phyloP scores from a whole-genome alignment of 2,888 invertebrate genomes.

The Hyposoter didymator region DNA sequence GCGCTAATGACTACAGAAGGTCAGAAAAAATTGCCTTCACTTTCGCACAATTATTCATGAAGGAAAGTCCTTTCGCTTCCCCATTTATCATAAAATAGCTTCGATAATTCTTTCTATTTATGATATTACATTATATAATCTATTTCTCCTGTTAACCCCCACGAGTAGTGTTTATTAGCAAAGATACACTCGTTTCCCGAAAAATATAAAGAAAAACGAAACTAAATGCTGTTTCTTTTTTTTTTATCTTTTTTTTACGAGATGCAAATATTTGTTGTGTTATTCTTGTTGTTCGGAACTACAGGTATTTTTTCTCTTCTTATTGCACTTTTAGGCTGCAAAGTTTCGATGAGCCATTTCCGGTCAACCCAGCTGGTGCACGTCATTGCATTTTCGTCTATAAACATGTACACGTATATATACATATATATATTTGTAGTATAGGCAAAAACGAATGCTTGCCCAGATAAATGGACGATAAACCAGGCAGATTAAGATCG shows the following conservation, averaged over 20 bases:
- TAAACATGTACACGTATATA: conserved; percentile 2
- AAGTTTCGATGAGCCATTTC: conserved; percentile 72
- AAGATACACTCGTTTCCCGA: background rate
- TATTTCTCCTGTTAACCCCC: background rate
- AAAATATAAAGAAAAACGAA: background rate
- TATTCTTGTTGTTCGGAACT: background rate
- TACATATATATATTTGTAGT: conserved; percentile 2
- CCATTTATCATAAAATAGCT: background rate
- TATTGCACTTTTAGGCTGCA: conserved; percentile 82
- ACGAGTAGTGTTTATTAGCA: background rate
- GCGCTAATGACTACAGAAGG: conserved; percentile 42
- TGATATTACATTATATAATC: background rate
- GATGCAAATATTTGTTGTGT: background rate
- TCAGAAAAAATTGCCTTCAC: conserved; percentile 23
- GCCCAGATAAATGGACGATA: conserved; percentile 84
- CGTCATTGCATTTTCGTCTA: conserved; percentile 76
- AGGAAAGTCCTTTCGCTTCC: background rate
- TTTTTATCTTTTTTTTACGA: background rate
- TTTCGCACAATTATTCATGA: conserved; percentile 26
- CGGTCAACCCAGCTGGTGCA: conserved; percentile 76
- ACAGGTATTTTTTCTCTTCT: conserved; percentile 77
- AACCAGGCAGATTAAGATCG: conserved; percentile 82
- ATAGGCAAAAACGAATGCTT: conserved; percentile 83
- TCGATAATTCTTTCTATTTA: background rate
- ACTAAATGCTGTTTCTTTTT: background rate